phyloP scores from a whole-genome alignment of 2,797 vertebrate genomes.

The Leucoraja ocellata region DNA sequence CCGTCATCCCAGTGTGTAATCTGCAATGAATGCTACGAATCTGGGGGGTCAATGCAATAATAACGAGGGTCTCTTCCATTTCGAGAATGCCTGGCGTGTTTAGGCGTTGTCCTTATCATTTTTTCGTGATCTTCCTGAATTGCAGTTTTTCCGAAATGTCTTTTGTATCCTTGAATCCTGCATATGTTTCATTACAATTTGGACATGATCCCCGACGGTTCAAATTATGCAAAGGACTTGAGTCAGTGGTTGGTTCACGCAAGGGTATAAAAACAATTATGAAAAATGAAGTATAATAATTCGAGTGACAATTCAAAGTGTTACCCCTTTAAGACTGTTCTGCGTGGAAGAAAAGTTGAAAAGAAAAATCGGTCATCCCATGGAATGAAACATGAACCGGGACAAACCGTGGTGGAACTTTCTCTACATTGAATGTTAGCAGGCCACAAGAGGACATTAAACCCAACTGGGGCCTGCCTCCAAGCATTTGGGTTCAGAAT shows the following conservation, averaged over 20 bases:
- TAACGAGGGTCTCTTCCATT: constrained; percentile 1
- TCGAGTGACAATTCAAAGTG: neutral
- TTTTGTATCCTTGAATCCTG: too few species aligned
- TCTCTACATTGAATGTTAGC: neutral
- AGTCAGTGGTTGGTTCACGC: neutral
- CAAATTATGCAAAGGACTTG: neutral
- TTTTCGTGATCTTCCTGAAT: neutral
- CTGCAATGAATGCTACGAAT: neutral
- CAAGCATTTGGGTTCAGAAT: neutral
- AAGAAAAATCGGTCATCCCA: neutral
- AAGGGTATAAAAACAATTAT: neutral
- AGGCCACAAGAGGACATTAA: constrained; percentile 5
- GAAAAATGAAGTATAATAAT: neutral
- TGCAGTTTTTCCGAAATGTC: neutral
- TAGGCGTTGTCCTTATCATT: neutral
- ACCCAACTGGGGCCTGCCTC: neutral
- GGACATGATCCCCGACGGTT: neutral
- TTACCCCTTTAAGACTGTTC: neutral
- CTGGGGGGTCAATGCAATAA: constrained; percentile 22
- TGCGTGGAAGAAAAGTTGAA: neutral
- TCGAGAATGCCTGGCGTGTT: neutral
- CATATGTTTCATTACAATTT: too few species aligned
- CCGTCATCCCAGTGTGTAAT: neutral
- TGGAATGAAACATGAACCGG: neutral
- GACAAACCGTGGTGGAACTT: too few species aligned